A percentile compares a stretch with the other conserved stretches of the same genome.
Evolutionary conservation across 2,797 vertebrate genomes (phyloP).

Genomic region (Florisuga fusca): DNA sequence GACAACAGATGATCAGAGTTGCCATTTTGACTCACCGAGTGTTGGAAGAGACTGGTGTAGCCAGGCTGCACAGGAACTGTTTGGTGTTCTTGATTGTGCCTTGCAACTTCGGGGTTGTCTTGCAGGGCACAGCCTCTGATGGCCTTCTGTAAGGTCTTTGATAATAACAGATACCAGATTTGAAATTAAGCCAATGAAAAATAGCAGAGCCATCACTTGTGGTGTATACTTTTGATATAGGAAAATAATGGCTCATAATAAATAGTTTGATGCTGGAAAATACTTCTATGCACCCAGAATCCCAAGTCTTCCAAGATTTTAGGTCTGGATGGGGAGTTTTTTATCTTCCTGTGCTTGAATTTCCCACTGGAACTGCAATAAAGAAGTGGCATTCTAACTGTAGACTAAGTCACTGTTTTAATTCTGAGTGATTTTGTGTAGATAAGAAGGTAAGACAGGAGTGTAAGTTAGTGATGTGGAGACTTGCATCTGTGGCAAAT

Average conservation of each 20-base stretch:
- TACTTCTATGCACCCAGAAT: not conserved
- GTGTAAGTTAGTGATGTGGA: not conserved
- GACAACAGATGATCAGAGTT: conserved; percentile 83
- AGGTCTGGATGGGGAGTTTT: not conserved
- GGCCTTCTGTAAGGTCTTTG: not conserved
- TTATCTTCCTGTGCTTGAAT: conserved; percentile 41
- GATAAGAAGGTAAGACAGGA: not conserved
- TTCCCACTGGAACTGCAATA: conserved; percentile 42
- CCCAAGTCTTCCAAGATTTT: not conserved
- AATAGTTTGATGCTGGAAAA: not conserved
- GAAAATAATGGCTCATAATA: not conserved
- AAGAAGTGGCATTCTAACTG: conserved; percentile 8
- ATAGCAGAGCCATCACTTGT: not conserved
- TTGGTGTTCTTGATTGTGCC: not conserved
- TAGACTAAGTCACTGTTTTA: conserved; percentile 1
- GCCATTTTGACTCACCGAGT: not conserved
- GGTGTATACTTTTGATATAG: not conserved
- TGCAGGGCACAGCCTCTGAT: not conserved
- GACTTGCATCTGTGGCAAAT: not conserved
- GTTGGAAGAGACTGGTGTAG: not conserved
- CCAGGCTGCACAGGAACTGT: not conserved
- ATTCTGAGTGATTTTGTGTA: not conserved
- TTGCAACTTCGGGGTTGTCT: not conserved
- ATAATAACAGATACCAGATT: not conserved
- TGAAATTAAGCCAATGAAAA: not conserved